Evolutionary conservation across 2,888 invertebrate genomes (phyloP), one percentile per base, ranked within the genome.

Genomic region (Nasonia oneida): DNA sequence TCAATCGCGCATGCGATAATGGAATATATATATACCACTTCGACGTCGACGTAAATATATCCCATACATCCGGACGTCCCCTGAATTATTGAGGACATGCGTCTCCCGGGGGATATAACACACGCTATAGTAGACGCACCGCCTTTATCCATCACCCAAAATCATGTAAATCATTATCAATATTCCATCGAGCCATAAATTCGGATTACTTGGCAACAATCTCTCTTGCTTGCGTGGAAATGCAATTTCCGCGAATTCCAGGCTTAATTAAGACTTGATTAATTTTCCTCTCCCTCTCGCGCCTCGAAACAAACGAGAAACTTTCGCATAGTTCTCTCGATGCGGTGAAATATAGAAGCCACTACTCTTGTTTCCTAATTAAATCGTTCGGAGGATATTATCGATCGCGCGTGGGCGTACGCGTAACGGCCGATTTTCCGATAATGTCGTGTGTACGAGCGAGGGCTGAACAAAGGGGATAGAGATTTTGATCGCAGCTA

Each of bases 231-330:
- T 14, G 33, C 67, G 12, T 29, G 67, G 70, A 70, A 50, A 70
- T 50, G 15, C n/a, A 64, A 53, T 71, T 73, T 80, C 70, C 15
- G 6, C 53, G 33, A 37, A 80, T 71, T 80, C 53, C 50, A 37
- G 14, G 33, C 18, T 18, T 53, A 53, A 70, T 70, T 80, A 80
- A 70, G 64, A n/a, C 67, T 64, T 47, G 79, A 79, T 79, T 79
- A 70, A 80, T 53, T 80, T 80, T 50, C 10, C 33, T 8, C 37
- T 33, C 53, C 42, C n/a, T n/a, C 57, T 57, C 57, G 57, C 12
- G 23, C 61, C 23, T 64, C 29, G 77, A 78, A 78, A 64, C 64
- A 64, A 61, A 39, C 6, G 77, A 39, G 64, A 64, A 78, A 39
- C 42, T 64, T 42, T 23, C 15, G 29, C 67, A 14, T 14, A 78